Evolutionary conservation across 2,797 vertebrate species (phyloP).

Genomic region (Chiroxiphia lanceolata): DNA sequence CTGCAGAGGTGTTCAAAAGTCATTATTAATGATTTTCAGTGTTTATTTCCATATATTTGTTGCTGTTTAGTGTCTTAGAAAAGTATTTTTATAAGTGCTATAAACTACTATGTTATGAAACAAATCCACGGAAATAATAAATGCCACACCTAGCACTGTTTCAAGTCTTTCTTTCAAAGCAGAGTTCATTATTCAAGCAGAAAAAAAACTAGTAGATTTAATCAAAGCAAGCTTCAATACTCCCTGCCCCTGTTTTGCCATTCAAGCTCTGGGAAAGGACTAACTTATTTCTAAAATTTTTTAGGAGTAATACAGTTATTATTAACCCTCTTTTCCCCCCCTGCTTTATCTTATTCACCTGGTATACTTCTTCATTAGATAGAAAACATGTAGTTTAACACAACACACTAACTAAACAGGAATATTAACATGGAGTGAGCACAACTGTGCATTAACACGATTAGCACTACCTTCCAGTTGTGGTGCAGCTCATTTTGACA

Average conservation of each 20-base stretch:
- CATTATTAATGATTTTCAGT: not conserved
- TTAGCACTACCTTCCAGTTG: not conserved
- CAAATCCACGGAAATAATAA: not conserved
- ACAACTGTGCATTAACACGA: not conserved
- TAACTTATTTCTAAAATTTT: not conserved
- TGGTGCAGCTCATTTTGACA: not conserved
- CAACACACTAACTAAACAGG: not conserved
- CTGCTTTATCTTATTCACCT: not conserved
- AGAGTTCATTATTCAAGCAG: not conserved
- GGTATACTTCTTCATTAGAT: not conserved
- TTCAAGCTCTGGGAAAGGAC: not conserved
- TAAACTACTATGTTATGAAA: not conserved
- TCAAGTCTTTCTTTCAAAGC: not conserved
- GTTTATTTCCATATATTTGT: constrained; percentile 4
- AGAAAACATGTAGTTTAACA: not conserved
- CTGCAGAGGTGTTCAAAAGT: not conserved
- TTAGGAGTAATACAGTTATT: not conserved
- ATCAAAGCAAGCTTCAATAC: not conserved
- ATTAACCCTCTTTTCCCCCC: accelerated
- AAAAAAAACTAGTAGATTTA: not conserved
- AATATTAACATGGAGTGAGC: not conserved
- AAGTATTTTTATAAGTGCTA: not conserved
- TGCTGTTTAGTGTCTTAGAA: not conserved
- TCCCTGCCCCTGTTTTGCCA: not conserved
- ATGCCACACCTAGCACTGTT: not conserved